Evolutionary conservation across 2,113 vertebrate species (phyloP).

Genomic region (Polypterus bichir): DNA sequence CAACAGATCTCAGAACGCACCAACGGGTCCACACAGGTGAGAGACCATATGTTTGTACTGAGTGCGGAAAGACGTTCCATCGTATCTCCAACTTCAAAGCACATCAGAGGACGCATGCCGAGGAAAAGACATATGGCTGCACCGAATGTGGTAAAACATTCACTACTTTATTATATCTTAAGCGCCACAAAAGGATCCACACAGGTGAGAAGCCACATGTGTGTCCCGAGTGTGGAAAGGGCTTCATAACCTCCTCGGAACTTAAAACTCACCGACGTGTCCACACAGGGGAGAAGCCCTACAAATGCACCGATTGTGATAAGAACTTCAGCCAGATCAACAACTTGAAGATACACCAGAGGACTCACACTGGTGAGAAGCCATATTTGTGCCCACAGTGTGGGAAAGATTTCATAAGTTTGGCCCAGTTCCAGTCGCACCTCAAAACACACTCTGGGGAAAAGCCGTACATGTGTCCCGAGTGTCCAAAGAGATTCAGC

Average conservation of each 20-base stretch:
- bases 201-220: too few relatives aligned
- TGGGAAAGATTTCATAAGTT: conserved; percentile 65
- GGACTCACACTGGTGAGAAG: conserved; percentile 67
- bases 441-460: conserved; percentile 63
- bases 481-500: conserved; percentile 57
- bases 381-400: conserved; percentile 58
- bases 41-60: too few relatives aligned
- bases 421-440: conserved; percentile 61
- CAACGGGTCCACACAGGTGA: not conserved
- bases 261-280: conserved; percentile 17
- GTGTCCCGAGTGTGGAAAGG: too few relatives aligned
- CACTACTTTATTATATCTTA: too few relatives aligned
- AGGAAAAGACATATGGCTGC: too few relatives aligned
- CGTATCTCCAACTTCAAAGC: too few relatives aligned
- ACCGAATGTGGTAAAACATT: too few relatives aligned
- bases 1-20: not conserved
- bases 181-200: too few relatives aligned
- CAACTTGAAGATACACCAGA: conserved; percentile 57
- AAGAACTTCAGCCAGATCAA: conserved; percentile 62
- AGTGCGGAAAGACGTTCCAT: too few relatives aligned
- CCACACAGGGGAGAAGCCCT: conserved; percentile 39
- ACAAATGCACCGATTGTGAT: conserved; percentile 48
- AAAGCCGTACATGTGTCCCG: conserved; percentile 55
- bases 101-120: too few relatives aligned
- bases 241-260: conserved; percentile 5